A percentile compares a stretch with the other conserved stretches of the same genome.
These are phyloP conservation scores for Tillus elongatus DNA, from an alignment of 2,888 invertebrate genomes.

Conservation along the genomic window DNA sequence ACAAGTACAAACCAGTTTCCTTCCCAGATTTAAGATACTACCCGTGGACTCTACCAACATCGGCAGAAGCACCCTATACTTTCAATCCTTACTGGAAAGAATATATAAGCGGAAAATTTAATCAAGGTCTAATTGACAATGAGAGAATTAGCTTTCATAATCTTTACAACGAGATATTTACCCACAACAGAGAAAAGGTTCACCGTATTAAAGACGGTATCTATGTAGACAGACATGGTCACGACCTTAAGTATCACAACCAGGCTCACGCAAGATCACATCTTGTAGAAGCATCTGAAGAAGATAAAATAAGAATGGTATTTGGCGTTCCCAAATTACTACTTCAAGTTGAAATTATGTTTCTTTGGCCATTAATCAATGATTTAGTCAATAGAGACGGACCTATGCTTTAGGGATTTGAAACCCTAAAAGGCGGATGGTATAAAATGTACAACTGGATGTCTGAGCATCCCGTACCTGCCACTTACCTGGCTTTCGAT, in stretches of 20 bases:
- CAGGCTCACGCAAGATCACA: slow-evolving; percentile 5
- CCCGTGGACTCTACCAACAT: too few species aligned
- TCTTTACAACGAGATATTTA: slow-evolving; percentile 4
- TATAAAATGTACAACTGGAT: background rate
- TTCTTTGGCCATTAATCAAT: background rate
- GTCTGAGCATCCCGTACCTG: background rate
- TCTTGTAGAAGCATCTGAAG: background rate
- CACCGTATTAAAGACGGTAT: slow-evolving; percentile 2
- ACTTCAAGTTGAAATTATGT: background rate
- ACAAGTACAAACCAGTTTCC: too few species aligned
- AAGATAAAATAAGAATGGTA: slow-evolving; percentile 4
- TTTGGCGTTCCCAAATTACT: slow-evolving; percentile 1
- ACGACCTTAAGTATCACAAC: background rate
- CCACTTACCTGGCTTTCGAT: background rate
- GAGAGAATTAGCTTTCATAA: background rate
- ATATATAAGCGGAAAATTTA: too few species aligned
- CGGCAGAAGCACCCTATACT: too few species aligned
- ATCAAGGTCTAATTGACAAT: background rate
- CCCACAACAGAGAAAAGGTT: background rate
- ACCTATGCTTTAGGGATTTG: slow-evolving; percentile 1
- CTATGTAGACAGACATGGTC: background rate
- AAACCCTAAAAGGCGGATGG: slow-evolving; percentile 4
- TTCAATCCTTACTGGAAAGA: too few species aligned
- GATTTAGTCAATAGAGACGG: background rate
- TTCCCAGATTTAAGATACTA: too few species aligned